Percentiles rank a stretch among this genome's conserved stretches.
phyloP scores from a whole-genome alignment of 2,797 vertebrate species.

The Pipistrellus pygmaeus region DNA sequence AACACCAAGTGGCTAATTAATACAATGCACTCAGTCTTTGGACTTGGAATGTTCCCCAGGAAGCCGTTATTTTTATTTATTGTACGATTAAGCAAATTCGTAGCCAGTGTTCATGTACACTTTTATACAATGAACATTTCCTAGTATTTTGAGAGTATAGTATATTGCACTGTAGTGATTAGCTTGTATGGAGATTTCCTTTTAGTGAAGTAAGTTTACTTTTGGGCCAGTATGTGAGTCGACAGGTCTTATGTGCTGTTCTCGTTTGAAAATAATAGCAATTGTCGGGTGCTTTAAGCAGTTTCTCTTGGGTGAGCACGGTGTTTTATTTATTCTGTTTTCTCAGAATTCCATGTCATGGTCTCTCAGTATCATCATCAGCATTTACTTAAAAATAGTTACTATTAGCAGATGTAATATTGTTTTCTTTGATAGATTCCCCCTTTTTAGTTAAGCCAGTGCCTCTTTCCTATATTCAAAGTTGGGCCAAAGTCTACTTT shows the following conservation, averaged over 20 bases:
- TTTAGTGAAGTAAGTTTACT: not conserved
- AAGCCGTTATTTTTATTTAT: slow-evolving; percentile 51
- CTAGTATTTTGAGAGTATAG: not conserved
- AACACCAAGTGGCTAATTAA: not conserved
- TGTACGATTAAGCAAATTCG: not conserved
- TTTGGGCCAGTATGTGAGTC: not conserved
- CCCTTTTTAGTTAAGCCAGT: not conserved
- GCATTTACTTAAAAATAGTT: slow-evolving; percentile 5
- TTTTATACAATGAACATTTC: not conserved
- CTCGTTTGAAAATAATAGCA: slow-evolving; percentile 34
- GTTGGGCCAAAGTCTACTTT: not conserved
- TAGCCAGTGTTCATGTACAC: not conserved
- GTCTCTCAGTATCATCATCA: not conserved
- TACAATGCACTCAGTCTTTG: not conserved
- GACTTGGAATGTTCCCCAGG: not conserved
- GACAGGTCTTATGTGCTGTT: not conserved
- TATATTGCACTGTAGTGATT: not conserved
- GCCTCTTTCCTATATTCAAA: not conserved
- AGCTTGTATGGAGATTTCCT: not conserved
- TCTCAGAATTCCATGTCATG: not conserved
- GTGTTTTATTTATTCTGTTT: not conserved
- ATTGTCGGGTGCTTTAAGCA: not conserved
- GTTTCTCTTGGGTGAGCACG: not conserved
- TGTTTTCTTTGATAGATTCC: not conserved
- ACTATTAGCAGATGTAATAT: not conserved